Percentiles rank a stretch among this genome's conserved stretches.
These are phyloP conservation scores for Cyclopterus lumpus DNA, from an alignment of 2,797 vertebrate genomes.

Conservation along the genomic window DNA sequence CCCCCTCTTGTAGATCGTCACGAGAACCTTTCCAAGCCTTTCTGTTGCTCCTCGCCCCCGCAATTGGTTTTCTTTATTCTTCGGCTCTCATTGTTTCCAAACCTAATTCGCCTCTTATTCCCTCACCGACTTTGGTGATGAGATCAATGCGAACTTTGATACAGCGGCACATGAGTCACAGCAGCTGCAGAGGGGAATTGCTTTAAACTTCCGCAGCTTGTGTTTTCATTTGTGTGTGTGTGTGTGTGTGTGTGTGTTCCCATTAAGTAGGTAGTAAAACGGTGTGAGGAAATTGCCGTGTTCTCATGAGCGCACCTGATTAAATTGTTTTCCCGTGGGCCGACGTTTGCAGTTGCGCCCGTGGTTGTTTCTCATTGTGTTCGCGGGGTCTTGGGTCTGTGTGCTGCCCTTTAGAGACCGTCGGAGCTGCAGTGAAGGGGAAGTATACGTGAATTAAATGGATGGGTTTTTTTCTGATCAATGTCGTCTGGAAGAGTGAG, in stretches of 20 bases:
- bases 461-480: constrained; percentile 52
- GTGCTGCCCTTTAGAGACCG: constrained; percentile 10
- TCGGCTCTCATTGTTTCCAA: constrained; percentile 3
- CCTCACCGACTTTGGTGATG: constrained; percentile 15
- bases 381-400: background rate
- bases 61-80: background rate
- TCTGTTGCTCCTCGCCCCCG: background rate
- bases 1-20: background rate
- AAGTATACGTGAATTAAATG: constrained; percentile 37
- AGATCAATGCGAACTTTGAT: constrained; percentile 48
- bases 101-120: constrained; percentile 1
- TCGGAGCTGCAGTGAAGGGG: constrained; percentile 21
- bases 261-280: constrained; percentile 42
- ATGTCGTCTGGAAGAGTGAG: constrained; percentile 41
- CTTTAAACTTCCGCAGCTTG: constrained; percentile 24
- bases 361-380: constrained; percentile 34
- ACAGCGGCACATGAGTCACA: constrained; percentile 32
- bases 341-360: constrained; percentile 23
- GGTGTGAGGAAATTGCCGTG: constrained; percentile 35
- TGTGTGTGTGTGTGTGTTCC: constrained; percentile 29
- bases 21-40: background rate
- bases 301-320: constrained; percentile 49
- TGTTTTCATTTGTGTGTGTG: constrained; percentile 31
- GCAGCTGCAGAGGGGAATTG: constrained; percentile 25
- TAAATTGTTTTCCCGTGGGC: constrained; percentile 41